Percentiles rank a stretch among this genome's conserved stretches.
Evolutionary conservation across 2,888 invertebrate species (phyloP).

Genomic region (Halictus quadricinctus): DNA sequence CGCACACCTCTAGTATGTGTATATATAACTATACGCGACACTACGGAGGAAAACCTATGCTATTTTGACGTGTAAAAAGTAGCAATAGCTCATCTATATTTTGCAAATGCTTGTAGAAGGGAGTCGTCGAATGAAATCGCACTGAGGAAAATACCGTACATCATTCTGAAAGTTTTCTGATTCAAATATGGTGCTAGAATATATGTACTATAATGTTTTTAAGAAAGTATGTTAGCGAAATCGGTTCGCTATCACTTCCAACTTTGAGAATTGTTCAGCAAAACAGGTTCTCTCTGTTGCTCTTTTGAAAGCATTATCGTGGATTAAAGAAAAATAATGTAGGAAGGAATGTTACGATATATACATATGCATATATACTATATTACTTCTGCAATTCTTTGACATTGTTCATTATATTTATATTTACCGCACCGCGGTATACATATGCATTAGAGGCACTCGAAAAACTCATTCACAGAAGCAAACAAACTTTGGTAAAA

Average conservation of each 20-base stretch:
- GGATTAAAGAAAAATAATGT: constrained; percentile 12
- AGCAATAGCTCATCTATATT: background rate
- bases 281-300: background rate
- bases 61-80: background rate
- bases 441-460: constrained; percentile 4
- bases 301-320: constrained; percentile 1
- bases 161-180: constrained; percentile 12
- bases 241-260: background rate
- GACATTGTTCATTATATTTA: constrained; percentile 22
- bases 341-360: constrained; percentile 21
- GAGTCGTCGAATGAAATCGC: background rate
- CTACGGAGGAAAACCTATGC: background rate
- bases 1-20: too few relatives aligned
- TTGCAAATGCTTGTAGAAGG: background rate
- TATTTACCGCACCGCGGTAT: background rate
- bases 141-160: background rate
- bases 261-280: background rate
- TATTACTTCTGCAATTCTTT: constrained; percentile 36
- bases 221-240: background rate
- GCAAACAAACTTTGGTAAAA: constrained; percentile 10
- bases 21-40: background rate
- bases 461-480: background rate
- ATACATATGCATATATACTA: constrained; percentile 7
- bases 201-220: constrained; percentile 18
- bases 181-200: constrained; percentile 39